Percentiles rank a stretch among this genome's conserved stretches.
Evolutionary conservation across 2,797 vertebrate species (phyloP).

Genomic region (Argya squamiceps): DNA sequence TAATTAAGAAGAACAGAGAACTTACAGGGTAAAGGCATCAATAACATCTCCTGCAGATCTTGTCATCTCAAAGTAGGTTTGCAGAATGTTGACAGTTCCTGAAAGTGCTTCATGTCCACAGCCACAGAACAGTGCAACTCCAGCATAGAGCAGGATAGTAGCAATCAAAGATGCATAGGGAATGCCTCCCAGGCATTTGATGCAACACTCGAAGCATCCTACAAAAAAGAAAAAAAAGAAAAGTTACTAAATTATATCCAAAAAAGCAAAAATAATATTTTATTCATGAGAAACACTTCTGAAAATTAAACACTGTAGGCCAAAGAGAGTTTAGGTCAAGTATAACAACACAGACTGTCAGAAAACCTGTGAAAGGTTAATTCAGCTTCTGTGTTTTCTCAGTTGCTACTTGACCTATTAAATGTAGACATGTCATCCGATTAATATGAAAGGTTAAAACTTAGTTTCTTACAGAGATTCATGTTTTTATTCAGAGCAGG

Average conservation of each 20-base stretch:
- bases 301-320: background rate
- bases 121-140: slow-evolving; percentile 95
- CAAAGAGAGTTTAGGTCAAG: background rate
- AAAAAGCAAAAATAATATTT: background rate
- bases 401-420: background rate
- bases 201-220: slow-evolving; percentile 98
- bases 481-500: background rate
- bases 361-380: background rate
- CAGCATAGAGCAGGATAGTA: slow-evolving; percentile 95
- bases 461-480: background rate
- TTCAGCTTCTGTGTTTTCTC: background rate
- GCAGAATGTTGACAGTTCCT: slow-evolving; percentile 95
- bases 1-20: background rate
- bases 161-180: slow-evolving; percentile 95
- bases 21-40: slow-evolving; percentile 98
- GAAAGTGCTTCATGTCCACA: slow-evolving; percentile 97
- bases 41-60: slow-evolving; percentile 90
- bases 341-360: background rate
- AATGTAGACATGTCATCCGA: background rate
- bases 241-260: background rate
- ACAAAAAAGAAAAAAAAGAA: background rate
- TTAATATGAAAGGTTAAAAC: background rate
- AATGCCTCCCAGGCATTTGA: slow-evolving; percentile 97
- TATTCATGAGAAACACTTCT: background rate
- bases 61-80: slow-evolving; percentile 97